Evolutionary conservation across 2,797 vertebrate species (phyloP).

Genomic region (Rhinella marina): DNA sequence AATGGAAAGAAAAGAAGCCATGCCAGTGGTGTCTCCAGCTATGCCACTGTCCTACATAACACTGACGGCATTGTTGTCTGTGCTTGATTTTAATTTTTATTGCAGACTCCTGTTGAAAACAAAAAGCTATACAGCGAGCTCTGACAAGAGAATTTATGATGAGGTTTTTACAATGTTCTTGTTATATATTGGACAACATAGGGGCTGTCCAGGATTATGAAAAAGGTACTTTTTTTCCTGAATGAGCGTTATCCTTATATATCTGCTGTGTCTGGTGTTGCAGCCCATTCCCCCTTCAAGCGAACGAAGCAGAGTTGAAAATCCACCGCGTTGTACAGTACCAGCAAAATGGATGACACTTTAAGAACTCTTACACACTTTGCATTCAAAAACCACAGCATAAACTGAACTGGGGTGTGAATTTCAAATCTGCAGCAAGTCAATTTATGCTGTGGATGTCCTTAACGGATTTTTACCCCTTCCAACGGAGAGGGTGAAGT

Average conservation of each 20-base stretch:
- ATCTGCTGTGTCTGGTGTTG: background rate
- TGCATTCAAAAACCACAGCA: no score
- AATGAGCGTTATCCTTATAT: background rate
- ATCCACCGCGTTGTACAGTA: no score
- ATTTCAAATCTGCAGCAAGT: no score
- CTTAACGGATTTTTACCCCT: no score
- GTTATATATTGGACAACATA: background rate
- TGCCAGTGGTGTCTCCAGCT: background rate
- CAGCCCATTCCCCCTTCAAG: no score
- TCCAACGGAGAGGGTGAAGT: no score
- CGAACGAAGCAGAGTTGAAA: no score
- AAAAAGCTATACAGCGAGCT: background rate
- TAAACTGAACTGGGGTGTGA: no score
- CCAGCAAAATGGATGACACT: no score
- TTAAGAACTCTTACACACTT: no score
- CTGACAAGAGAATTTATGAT: background rate
- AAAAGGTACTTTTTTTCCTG: background rate
- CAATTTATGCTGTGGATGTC: no score
- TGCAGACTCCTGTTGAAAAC: background rate
- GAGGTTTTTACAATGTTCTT: background rate
- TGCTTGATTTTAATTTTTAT: background rate
- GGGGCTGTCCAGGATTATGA: background rate
- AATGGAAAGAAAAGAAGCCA: background rate
- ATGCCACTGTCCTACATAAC: background rate
- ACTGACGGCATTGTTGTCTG: slow-evolving; percentile 33